A percentile compares a stretch with the other conserved stretches of the same genome.
Conservation (phyloP, 2,797 vertebrate genomes). For the Pseudochirops cupreus region DNA sequence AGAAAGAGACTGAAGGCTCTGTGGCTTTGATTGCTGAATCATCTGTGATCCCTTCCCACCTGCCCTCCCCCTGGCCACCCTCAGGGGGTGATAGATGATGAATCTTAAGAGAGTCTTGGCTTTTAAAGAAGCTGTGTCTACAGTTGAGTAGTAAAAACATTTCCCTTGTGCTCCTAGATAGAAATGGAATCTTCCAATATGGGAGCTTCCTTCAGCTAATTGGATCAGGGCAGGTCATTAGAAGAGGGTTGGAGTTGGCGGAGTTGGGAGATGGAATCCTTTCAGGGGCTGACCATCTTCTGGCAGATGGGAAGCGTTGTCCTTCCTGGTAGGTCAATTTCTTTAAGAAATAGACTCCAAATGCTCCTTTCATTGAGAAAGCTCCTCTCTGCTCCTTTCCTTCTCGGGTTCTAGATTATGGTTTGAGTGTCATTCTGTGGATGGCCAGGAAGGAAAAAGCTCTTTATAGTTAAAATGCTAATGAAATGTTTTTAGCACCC, state of each 20-base stretch:
- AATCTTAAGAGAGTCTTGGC: too few relatives aligned
- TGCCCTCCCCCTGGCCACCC: too few relatives aligned
- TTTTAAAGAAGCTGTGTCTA: too few relatives aligned
- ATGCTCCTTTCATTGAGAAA: neutral
- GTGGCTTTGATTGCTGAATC: too few relatives aligned
- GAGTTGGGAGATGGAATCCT: neutral
- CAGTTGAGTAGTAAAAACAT: too few relatives aligned
- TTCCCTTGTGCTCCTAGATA: too few relatives aligned
- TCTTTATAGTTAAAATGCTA: constrained; percentile 69
- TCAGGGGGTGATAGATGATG: too few relatives aligned
- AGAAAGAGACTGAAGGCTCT: neutral
- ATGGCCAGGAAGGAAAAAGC: constrained; percentile 61
- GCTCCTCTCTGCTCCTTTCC: neutral
- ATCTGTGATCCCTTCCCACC: too few relatives aligned
- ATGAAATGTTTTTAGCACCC: constrained; percentile 57
- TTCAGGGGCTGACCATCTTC: neutral
- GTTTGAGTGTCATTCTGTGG: constrained; percentile 65
- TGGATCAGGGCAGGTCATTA: too few relatives aligned
- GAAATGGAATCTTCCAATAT: too few relatives aligned
- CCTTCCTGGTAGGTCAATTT: neutral
- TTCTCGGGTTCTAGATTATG: constrained; percentile 66
- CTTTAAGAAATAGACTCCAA: constrained; percentile 2
- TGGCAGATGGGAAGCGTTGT: neutral
- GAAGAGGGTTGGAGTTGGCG: too few relatives aligned
- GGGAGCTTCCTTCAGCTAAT: too few relatives aligned